Evolutionary conservation across 64 coral and sea anemone species (phyloP).

Genomic region (Actinia tenebrosa): DNA sequence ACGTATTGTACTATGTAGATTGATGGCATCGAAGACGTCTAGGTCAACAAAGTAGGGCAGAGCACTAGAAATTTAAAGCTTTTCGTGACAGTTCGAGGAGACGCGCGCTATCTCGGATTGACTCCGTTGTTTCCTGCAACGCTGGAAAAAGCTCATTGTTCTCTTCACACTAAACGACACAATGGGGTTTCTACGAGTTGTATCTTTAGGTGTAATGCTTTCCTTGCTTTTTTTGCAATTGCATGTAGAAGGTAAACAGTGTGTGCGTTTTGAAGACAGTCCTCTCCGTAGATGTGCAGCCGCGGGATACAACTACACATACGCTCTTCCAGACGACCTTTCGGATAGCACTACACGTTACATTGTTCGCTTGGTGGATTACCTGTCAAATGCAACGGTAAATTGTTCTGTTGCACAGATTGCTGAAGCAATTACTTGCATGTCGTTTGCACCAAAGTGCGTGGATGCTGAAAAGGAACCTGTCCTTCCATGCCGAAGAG

Average conservation of each 20-base stretch:
- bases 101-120: not conserved
- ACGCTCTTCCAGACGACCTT: not conserved
- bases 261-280: constrained; percentile 14
- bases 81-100: not conserved
- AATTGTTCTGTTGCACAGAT: constrained; percentile 26
- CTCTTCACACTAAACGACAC: not conserved
- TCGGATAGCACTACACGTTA: not conserved
- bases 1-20: not conserved
- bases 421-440: constrained; percentile 15
- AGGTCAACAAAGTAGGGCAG: not conserved
- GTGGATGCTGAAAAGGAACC: constrained; percentile 4
- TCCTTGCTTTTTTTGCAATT: not conserved
- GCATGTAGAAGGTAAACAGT: not conserved
- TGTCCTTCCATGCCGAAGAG: not conserved
- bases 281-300: constrained; percentile 1
- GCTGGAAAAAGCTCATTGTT: not conserved
- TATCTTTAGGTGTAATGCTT: not conserved
- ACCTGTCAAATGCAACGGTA: not conserved
- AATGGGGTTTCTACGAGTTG: not conserved
- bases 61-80: not conserved
- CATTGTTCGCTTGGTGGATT: not conserved
- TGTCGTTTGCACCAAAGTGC: constrained; percentile 20
- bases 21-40: not conserved
- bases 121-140: not conserved
- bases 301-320: constrained; percentile 18